Evolutionary conservation across 2,888 invertebrate genomes (phyloP), one percentile per base, ranked within the genome.

Genomic region (Polyommatus iphigenia): DNA sequence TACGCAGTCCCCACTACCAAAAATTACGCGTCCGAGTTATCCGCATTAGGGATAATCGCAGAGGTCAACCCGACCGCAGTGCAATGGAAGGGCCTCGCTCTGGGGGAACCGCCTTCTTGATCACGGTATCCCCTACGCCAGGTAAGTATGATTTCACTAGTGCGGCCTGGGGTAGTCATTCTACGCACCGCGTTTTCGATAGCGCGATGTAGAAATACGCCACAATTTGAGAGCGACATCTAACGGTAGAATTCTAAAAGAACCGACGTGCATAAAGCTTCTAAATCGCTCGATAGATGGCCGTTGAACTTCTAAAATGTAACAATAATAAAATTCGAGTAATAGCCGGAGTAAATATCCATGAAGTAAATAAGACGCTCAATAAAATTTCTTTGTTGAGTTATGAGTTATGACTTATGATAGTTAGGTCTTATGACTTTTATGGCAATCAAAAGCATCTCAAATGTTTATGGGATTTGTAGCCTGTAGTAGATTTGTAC

Each of bases 1-100:
- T 79, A 81, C 80, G 87, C 87, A 87, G 86, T 86, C 87, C 86
- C 86, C 84, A 85, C 86, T 87, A 86, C 82, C 86, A 86, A 86
- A 86, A 86, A 86, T 86, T 83, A 86, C 86, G 85, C 87, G 85
- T 83, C 85, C 86, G 87, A 86, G 85, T 86, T 85, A 87, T 84
- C 85, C 87, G 82, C 86, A 85, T 85, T 85, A 86, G 85, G 85
- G 86, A 85, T 86, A 86, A 87, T 87, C 86, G 85, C 87, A 86
- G 81, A 85, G 87, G 87, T 87, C 87, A 87, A 86, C 86, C 85
- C 84, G 79, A 78, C 84, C 86, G 86, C 86, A 87, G 86, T 87
- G 87, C 87, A 87, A 86, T 87, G 86, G 79, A 79, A 62, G 79
- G 82, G 86, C 82, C 87, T 87, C 87, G 85, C 86, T 85, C 86